Evolutionary conservation across 2,797 vertebrate species (phyloP), one percentile per base, ranked within the genome.

Genomic region (Podargus strigoides): DNA sequence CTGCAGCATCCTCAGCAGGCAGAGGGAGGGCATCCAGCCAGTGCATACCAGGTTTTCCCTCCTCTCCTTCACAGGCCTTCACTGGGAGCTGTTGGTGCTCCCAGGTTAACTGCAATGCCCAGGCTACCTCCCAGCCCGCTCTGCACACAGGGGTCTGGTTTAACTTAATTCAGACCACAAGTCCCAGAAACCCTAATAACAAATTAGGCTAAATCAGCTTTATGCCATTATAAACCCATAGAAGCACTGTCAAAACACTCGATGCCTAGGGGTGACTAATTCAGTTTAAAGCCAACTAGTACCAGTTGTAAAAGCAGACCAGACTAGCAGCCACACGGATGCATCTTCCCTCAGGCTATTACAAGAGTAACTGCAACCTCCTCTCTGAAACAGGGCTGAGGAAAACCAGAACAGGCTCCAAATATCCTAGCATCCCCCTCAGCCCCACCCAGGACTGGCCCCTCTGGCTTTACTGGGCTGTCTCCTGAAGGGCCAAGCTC

Each of bases 151-250:
- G 4, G 12, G 44, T 76, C 67, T 72, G 47, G 8, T 59, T 75
- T 92, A 90, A 93, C 50, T 63, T 39, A 62, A 87, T 82, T 87
- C 42, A 93, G 74, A 69, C 78, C 74, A 36, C 46, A 60, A 58
- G 75, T 52, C 68, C 68, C 82, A 82, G 89, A 76, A 94, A 77
- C 72, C 64, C 75, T 67, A 73, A 80, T 64, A 83, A 68, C 82
- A 81, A 87, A 92, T 92, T 14, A 74, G 42, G 36, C 80, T 89
- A 76, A 90, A 90, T 90, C 79, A 86, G 46, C 55, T 87, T 90
- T 53, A 79, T n/a, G 16, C 64, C 37, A 39, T 87, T 89, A 78
- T 36, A 94, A 93, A 85, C 37, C 55, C 67, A 41, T 60, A 27
- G 5, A 60, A 68, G 46, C 66, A 20, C 69, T 69, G 30, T 84